These are phyloP conservation scores for Avahi laniger DNA, from an alignment of 2,797 vertebrate species.

Conservation along the genomic window DNA sequence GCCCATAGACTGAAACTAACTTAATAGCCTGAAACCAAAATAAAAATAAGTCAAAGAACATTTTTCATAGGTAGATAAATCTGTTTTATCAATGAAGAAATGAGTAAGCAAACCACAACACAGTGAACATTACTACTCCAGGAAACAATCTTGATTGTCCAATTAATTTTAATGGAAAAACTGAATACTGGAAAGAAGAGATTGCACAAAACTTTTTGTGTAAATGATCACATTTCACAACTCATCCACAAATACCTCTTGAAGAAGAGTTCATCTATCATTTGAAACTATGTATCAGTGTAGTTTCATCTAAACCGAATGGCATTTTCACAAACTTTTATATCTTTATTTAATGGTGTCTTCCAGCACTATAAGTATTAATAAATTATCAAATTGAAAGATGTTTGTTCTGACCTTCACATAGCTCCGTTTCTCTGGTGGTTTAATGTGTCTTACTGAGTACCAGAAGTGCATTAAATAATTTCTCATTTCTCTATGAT, in stretches of 20 bases:
- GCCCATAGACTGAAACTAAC: background rate
- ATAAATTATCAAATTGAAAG: slow-evolving; percentile 75
- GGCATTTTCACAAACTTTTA: slow-evolving; percentile 74
- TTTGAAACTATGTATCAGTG: slow-evolving; percentile 50
- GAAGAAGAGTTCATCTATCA: slow-evolving; percentile 60
- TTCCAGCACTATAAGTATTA: slow-evolving; percentile 64
- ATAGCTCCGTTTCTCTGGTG: slow-evolving; percentile 36
- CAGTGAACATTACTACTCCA: background rate
- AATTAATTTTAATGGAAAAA: slow-evolving; percentile 50
- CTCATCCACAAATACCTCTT: slow-evolving; percentile 41
- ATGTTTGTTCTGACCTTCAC: slow-evolving; percentile 77
- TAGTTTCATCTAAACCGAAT: slow-evolving; percentile 65
- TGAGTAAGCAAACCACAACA: background rate
- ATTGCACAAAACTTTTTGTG: background rate
- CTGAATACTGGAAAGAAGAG: background rate
- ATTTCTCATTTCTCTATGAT: slow-evolving; percentile 49
- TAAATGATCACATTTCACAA: slow-evolving; percentile 67
- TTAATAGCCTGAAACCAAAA: slow-evolving; percentile 41
- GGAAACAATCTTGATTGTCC: background rate
- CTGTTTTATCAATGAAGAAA: background rate
- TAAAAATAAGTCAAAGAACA: background rate
- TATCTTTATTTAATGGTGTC: slow-evolving; percentile 70
- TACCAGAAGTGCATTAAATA: slow-evolving; percentile 41
- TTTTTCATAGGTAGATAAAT: background rate
- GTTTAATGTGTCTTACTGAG: slow-evolving; percentile 52